Evolutionary conservation across 2,797 vertebrate species (phyloP), one percentile per base, ranked within the genome.

Genomic region (Paratrypauchen microcephalus): DNA sequence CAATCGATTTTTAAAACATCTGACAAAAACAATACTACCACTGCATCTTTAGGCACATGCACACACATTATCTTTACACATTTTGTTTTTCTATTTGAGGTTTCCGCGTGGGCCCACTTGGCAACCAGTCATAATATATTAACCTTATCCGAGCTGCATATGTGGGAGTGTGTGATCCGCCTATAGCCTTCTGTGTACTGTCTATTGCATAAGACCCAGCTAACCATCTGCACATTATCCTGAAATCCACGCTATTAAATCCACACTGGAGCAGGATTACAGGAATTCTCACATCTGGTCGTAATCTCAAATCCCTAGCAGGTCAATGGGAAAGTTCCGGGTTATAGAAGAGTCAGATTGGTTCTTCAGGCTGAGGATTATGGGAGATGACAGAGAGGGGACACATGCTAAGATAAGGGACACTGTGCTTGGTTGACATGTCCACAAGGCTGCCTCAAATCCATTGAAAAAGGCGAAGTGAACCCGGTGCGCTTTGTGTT

Each of bases 241-340:
- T 63, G 45, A 24, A 68, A 67, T 66, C 70, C 60, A 68, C 59
- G 48, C 36, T 28, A 67, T 84, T 81, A 78, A 76, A 80, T 26
- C 68, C 75, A 79, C 72, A 79, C 85, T 80, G 81, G 50, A 77
- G 61, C 60, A 66, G 81, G 77, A 86, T 87, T 78, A 88, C 70
- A 39, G 55, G 68, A 77, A 79, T 73, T 70, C 77, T 48, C 56
- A 26, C 47, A 58, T 71, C 72, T 59, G 1, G 28, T 45, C 41
- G 67, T 81, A 83, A 85, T 78, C 74, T 60, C 26, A 78, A 72
- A 82, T 71, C 74, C 76, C 75, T 62, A 55, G 6, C 67, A 71
- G 84, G 82, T 86, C 72, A 82, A 83, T 84, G 73, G 74, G 80
- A 87, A 86, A 77, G 79, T 83, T 86, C 75, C 83, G 80, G 80